phyloP scores from a whole-genome alignment of 2,113 vertebrate species.

The Limanda limanda region DNA sequence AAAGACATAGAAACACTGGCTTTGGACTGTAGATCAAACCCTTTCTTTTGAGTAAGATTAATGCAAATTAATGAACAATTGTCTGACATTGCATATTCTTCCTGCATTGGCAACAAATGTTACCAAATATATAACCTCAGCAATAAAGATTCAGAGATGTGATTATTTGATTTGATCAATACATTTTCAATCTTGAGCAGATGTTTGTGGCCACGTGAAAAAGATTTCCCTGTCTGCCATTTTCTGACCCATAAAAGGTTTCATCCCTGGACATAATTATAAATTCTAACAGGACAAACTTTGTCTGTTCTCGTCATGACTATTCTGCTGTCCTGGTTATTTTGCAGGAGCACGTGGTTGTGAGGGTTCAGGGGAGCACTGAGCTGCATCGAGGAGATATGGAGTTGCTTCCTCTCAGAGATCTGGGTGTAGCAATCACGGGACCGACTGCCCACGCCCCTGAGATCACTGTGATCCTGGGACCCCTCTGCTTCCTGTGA shows the following conservation, averaged over 20 bases:
- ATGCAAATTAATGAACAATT: too few relatives aligned
- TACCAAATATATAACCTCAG: too few relatives aligned
- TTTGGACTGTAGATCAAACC: neutral
- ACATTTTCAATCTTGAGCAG: too few relatives aligned
- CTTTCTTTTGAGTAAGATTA: neutral
- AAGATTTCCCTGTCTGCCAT: too few relatives aligned
- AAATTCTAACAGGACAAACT: neutral
- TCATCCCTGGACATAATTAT: neutral
- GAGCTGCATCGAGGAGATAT: constrained; percentile 70
- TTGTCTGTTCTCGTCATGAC: neutral
- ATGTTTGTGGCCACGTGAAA: too few relatives aligned
- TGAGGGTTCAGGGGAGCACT: constrained; percentile 62
- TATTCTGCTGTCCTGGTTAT: neutral
- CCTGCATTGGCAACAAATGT: too few relatives aligned
- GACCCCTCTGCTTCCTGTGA: constrained; percentile 83
- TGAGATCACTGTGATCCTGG: constrained; percentile 58
- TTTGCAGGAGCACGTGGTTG: constrained; percentile 58
- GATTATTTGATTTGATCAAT: too few relatives aligned
- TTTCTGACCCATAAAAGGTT: too few relatives aligned
- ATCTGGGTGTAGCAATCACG: constrained; percentile 58
- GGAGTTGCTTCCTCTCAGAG: constrained; percentile 80
- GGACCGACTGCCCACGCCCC: neutral
- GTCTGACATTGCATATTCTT: too few relatives aligned
- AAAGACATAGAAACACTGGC: too few relatives aligned
- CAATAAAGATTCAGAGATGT: too few relatives aligned